phyloP scores from a whole-genome alignment of 2,113 vertebrate species.

The Carassius carassius region DNA sequence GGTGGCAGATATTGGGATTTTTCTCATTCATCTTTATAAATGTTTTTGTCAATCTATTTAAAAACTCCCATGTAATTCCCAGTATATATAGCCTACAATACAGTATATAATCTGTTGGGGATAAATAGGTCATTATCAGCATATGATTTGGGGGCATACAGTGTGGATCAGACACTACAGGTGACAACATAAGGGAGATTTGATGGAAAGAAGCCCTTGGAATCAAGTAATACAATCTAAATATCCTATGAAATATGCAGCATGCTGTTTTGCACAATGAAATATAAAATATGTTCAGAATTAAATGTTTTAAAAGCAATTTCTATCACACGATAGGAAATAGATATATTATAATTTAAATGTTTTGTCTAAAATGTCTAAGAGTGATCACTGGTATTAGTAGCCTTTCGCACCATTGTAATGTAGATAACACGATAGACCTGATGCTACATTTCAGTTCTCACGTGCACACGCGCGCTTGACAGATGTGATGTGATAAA shows the following conservation, averaged over 20 bases:
- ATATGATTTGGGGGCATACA: not conserved
- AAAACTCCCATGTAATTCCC: not conserved
- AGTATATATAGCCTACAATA: not conserved
- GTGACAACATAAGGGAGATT: not conserved
- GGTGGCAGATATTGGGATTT: not conserved
- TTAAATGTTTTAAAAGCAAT: not conserved
- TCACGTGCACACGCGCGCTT: not conserved
- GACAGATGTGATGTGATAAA: not conserved
- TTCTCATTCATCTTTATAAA: not conserved
- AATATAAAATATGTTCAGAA: not conserved
- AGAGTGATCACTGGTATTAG: not conserved
- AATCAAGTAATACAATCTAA: not conserved
- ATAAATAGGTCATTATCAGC: not conserved
- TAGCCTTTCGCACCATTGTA: not conserved
- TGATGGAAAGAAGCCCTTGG: not conserved
- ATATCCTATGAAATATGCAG: not conserved
- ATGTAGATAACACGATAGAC: not conserved
- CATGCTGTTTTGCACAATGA: not conserved
- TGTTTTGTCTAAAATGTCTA: not conserved
- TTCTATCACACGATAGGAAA: not conserved
- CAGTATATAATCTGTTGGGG: not conserved
- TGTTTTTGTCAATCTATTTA: not conserved
- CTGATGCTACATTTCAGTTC: not conserved
- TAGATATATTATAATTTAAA: not conserved
- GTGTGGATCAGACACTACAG: not conserved